Percentiles rank a stretch among this genome's conserved stretches.
phyloP scores from a whole-genome alignment of 2,113 vertebrate species.

The Falcunculus frontatus region DNA sequence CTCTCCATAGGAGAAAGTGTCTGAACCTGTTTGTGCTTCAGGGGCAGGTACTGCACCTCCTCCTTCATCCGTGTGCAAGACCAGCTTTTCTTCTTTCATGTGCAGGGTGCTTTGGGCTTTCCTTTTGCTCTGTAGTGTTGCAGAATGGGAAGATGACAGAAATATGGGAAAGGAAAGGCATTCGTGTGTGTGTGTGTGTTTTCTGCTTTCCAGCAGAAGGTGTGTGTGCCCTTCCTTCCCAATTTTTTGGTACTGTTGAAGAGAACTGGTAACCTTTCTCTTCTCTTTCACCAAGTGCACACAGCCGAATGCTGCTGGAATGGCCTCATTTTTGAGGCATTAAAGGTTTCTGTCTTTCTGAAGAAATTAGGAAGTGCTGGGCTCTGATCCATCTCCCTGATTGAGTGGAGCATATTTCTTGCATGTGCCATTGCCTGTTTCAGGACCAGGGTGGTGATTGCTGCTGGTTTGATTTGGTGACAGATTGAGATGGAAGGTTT shows the following conservation, averaged over 20 bases:
- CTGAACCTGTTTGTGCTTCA: not conserved
- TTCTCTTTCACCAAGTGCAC: not conserved
- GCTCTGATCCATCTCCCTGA: not conserved
- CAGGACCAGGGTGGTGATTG: not conserved
- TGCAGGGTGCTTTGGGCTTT: not conserved
- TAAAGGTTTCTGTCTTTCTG: not conserved
- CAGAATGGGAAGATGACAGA: not conserved
- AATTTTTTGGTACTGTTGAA: not conserved
- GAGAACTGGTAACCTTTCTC: not conserved
- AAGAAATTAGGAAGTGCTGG: not conserved
- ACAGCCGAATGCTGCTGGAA: not conserved
- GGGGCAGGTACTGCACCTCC: not conserved
- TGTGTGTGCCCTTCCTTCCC: not conserved
- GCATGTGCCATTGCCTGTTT: not conserved
- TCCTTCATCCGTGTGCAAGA: not conserved
- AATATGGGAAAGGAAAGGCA: not conserved
- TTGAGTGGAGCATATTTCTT: not conserved
- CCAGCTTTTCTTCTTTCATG: constrained; percentile 8
- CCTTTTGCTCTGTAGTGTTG: not conserved
- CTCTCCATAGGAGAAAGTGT: not conserved
- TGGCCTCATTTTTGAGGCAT: not conserved
- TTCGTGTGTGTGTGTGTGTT: not conserved
- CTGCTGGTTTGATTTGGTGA: not conserved
- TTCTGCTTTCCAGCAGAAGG: not conserved
- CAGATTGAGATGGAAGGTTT: not conserved